Conservation (phyloP, 1,140 invertebrate genomes). For the Lasioglossum baleicum region DNA sequence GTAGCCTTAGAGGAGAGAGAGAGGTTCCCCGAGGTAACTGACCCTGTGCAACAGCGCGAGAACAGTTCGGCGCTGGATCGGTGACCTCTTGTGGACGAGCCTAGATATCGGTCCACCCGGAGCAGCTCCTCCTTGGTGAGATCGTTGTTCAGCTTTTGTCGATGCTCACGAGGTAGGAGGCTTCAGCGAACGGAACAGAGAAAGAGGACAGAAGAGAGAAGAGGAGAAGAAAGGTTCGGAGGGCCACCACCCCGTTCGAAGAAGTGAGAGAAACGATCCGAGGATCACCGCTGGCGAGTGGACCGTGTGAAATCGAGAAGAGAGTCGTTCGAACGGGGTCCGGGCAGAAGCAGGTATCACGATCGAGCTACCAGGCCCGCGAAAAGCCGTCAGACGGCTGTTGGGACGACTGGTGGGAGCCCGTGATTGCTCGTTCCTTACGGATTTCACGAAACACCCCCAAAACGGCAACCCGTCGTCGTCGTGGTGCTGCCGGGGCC, state of each 20-base stretch:
- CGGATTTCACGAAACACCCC: slow-evolving; percentile 78
- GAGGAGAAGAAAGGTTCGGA: no score
- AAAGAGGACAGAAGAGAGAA: no score
- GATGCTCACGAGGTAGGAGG: not conserved
- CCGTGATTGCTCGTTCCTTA: slow-evolving; percentile 75
- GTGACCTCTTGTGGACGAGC: slow-evolving; percentile 16
- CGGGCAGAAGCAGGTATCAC: slow-evolving; percentile 65
- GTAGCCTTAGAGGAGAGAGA: not conserved
- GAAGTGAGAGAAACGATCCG: not conserved
- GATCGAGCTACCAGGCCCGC: slow-evolving; percentile 72
- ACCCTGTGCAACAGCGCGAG: slow-evolving; percentile 74
- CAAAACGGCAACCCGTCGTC: slow-evolving; percentile 80
- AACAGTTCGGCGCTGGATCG: slow-evolving; percentile 30
- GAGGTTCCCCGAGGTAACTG: slow-evolving; percentile 69
- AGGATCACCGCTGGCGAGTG: not conserved
- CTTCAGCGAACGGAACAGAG: no score
- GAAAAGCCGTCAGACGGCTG: slow-evolving; percentile 70
- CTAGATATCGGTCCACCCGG: not conserved
- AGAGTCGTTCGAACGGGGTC: slow-evolving; percentile 3
- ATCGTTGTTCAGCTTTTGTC: not conserved
- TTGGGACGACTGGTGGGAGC: slow-evolving; percentile 73
- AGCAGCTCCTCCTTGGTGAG: no score
- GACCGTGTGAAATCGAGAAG: not conserved
- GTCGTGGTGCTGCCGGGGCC: slow-evolving; percentile 77
- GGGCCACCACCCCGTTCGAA: no score